Percentiles rank a stretch among this genome's conserved stretches.
Conservation (phyloP, 2,888 invertebrate species). For the Tortrix viridana region DNA sequence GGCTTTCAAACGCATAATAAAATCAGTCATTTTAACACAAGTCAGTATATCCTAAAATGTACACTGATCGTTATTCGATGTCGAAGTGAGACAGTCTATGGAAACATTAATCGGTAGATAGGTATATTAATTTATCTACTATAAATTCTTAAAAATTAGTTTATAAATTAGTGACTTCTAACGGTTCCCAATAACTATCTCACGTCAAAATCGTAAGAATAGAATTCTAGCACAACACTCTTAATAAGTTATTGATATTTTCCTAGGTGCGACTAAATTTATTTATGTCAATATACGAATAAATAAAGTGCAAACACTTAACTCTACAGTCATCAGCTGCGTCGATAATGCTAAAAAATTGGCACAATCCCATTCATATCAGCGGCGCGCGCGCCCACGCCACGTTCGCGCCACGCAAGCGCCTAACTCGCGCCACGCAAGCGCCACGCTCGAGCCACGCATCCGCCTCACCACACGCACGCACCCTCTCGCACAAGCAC, state of each 20-base stretch:
- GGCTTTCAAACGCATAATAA: conserved; percentile 83
- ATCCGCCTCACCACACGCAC: conserved; percentile 39
- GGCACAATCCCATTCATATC: conserved; percentile 81
- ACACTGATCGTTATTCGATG: conserved; percentile 80
- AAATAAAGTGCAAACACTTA: conserved; percentile 86
- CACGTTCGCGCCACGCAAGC: conserved; percentile 41
- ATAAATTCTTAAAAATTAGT: conserved; percentile 81
- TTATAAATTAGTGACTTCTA: conserved; percentile 83
- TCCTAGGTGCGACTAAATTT: conserved; percentile 83
- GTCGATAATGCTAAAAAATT: conserved; percentile 79
- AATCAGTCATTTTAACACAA: conserved; percentile 84
- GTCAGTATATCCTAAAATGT: conserved; percentile 82
- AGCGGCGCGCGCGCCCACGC: conserved; percentile 37
- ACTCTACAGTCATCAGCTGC: conserved; percentile 80
- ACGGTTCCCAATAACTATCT: conserved; percentile 71
- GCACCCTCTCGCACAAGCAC: conserved; percentile 45
- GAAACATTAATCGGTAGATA: conserved; percentile 61
- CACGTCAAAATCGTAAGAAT: conserved; percentile 76
- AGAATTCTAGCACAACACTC: conserved; percentile 83
- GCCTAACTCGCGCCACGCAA: not conserved
- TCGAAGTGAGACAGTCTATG: conserved; percentile 76
- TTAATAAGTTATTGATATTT: conserved; percentile 85
- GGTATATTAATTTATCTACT: conserved; percentile 75
- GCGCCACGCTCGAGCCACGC: conserved; percentile 41
- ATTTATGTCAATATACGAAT: conserved; percentile 81